Percentiles rank a stretch among this genome's conserved stretches.
These are phyloP conservation scores for Latrodectus elegans DNA, from an alignment of 2,888 invertebrate genomes.

Conservation along the genomic window DNA sequence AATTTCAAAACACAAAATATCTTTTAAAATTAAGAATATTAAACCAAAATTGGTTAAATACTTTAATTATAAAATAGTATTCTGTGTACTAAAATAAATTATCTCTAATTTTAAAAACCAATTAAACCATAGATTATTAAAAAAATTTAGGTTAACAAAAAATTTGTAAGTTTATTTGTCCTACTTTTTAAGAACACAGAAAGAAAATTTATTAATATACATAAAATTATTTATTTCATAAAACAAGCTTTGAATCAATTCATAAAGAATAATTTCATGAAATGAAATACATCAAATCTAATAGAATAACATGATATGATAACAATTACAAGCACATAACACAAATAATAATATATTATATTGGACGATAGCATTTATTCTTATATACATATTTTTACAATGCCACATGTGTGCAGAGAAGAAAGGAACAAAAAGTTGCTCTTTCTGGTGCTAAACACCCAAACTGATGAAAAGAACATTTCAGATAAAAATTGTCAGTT, in stretches of 20 bases:
- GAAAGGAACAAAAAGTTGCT: conserved; percentile 30
- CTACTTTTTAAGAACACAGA: neutral
- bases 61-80: too few relatives aligned
- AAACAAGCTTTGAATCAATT: conserved; percentile 1
- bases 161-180: neutral
- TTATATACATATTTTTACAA: conserved; percentile 61
- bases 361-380: conserved; percentile 61
- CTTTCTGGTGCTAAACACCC: neutral
- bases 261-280: conserved; percentile 42
- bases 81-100: neutral
- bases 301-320: conserved; percentile 65
- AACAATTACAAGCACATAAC: conserved; percentile 57
- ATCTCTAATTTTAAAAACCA: neutral
- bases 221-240: neutral
- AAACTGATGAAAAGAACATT: conserved; percentile 29
- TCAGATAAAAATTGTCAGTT: conserved; percentile 7
- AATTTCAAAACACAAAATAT: neutral
- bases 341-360: conserved; percentile 61
- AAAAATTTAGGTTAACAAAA: too few relatives aligned
- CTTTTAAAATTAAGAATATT: neutral
- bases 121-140: neutral
- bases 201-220: conserved; percentile 25
- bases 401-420: conserved; percentile 38
- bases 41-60: neutral
- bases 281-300: conserved; percentile 54